Evolutionary conservation across 2,888 invertebrate genomes (phyloP).

Genomic region (Ephialtes manifestator): DNA sequence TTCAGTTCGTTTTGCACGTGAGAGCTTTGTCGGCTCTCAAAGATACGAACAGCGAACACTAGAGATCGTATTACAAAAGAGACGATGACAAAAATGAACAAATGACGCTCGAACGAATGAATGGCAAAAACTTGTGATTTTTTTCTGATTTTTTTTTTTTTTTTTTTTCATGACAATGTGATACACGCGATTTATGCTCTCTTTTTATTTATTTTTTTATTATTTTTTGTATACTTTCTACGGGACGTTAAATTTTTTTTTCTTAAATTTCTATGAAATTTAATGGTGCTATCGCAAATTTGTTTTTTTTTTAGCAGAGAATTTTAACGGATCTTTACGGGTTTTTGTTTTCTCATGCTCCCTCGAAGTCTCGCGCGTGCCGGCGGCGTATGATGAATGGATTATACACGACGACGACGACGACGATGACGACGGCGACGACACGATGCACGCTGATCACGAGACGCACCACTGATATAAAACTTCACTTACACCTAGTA

Average conservation of each 20-base stretch:
- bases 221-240: conserved; percentile 56
- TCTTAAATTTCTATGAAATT: conserved; percentile 58
- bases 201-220: conserved; percentile 26
- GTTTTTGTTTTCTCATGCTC: conserved; percentile 67
- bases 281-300: conserved; percentile 50
- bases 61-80: conserved; percentile 82
- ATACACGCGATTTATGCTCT: conserved; percentile 66
- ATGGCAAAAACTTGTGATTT: conserved; percentile 24
- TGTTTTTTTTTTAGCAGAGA: conserved; percentile 44
- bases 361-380: conserved; percentile 47
- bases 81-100: conserved; percentile 72
- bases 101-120: conserved; percentile 7
- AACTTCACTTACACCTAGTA: conserved; percentile 83
- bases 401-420: conserved; percentile 43
- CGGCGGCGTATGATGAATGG: conserved; percentile 14
- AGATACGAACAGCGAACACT: conserved; percentile 60
- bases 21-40: conserved; percentile 16
- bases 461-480: conserved; percentile 84
- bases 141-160: neutral
- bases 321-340: conserved; percentile 22
- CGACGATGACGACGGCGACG: conserved; percentile 69
- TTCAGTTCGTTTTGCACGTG: conserved; percentile 57
- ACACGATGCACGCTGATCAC: conserved; percentile 78
- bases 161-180: conserved; percentile 43
- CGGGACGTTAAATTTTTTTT: conserved; percentile 63